Evolutionary conservation across 1,140 invertebrate genomes (phyloP).

Genomic region (Bacillus rossius): DNA sequence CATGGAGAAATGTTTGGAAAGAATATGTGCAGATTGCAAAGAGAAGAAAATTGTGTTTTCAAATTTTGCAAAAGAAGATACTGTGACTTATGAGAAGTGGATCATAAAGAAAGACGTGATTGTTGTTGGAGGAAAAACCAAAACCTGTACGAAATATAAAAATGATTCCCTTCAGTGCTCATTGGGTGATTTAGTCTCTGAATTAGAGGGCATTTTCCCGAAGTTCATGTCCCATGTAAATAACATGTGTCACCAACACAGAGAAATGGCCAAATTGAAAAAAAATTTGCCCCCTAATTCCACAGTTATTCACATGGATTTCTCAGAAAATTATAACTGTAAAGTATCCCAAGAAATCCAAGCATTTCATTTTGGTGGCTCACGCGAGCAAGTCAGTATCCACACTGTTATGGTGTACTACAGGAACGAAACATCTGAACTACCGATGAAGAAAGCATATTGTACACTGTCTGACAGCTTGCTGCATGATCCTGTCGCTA

Average conservation of each 20-base stretch:
- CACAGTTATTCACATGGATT: slow-evolving; percentile 33
- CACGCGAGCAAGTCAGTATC: slow-evolving; percentile 30
- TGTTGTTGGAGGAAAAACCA: slow-evolving; percentile 14
- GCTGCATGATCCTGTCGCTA: slow-evolving; percentile 32
- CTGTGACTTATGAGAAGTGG: slow-evolving; percentile 15
- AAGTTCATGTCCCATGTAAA: slow-evolving; percentile 25
- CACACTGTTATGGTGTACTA: slow-evolving; percentile 34
- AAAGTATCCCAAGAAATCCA: slow-evolving; percentile 37
- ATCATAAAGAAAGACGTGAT: slow-evolving; percentile 14
- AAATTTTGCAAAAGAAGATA: slow-evolving; percentile 16
- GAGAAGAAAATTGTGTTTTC: slow-evolving; percentile 9
- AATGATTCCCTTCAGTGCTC: slow-evolving; percentile 18
- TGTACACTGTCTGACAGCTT: slow-evolving; percentile 35
- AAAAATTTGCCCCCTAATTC: slow-evolving; percentile 29
- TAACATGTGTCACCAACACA: slow-evolving; percentile 30
- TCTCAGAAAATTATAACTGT: slow-evolving; percentile 34
- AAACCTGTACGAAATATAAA: slow-evolving; percentile 9
- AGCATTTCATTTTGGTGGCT: slow-evolving; percentile 33
- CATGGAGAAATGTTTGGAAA: not conserved
- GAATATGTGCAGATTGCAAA: not conserved
- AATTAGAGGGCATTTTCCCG: slow-evolving; percentile 13
- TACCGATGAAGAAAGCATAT: slow-evolving; percentile 29
- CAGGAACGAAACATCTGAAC: slow-evolving; percentile 17
- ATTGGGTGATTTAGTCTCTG: slow-evolving; percentile 18
- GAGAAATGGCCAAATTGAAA: slow-evolving; percentile 27